phyloP scores from a whole-genome alignment of 2,113 vertebrate species.

The Zosterops borbonicus region DNA sequence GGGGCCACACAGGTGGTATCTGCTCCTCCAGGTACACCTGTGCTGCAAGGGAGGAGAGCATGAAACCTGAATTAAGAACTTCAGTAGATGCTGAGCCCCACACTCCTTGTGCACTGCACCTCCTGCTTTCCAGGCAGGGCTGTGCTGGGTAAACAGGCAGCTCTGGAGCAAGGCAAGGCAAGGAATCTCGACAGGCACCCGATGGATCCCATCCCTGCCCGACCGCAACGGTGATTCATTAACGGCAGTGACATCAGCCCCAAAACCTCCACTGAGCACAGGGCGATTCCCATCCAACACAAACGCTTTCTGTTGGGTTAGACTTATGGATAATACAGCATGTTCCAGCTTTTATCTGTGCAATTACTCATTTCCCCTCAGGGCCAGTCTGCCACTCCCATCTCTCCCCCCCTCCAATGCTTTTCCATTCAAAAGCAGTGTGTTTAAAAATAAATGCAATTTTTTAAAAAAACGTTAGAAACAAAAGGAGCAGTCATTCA shows the following conservation, averaged over 20 bases:
- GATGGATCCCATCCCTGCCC: not conserved
- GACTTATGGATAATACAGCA: slow-evolving; percentile 64
- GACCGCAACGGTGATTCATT: slow-evolving; percentile 11
- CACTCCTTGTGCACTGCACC: accelerated
- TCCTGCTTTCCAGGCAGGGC: not conserved
- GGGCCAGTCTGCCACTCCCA: slow-evolving; percentile 48
- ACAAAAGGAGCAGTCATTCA: not conserved
- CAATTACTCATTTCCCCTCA: slow-evolving; percentile 68
- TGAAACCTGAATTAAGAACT: not conserved
- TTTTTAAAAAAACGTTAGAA: not conserved
- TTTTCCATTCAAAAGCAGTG: slow-evolving; percentile 29
- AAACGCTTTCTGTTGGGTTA: slow-evolving; percentile 65
- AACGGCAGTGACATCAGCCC: slow-evolving; percentile 55
- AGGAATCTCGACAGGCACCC: not conserved
- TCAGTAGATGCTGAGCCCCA: not conserved
- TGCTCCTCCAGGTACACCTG: not conserved
- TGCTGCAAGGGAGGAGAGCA: not conserved
- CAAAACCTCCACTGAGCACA: slow-evolving; percentile 46
- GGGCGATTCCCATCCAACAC: slow-evolving; percentile 56
- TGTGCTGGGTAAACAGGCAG: not conserved
- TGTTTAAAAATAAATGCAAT: slow-evolving; percentile 57
- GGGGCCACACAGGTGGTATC: too few species aligned
- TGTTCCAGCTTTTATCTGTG: slow-evolving; percentile 70
- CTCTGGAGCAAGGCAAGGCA: not conserved
- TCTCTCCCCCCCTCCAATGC: not conserved